A percentile compares a stretch with the other conserved stretches of the same genome.
Evolutionary conservation across 2,113 vertebrate species (phyloP).

Genomic region (Numida meleagris): DNA sequence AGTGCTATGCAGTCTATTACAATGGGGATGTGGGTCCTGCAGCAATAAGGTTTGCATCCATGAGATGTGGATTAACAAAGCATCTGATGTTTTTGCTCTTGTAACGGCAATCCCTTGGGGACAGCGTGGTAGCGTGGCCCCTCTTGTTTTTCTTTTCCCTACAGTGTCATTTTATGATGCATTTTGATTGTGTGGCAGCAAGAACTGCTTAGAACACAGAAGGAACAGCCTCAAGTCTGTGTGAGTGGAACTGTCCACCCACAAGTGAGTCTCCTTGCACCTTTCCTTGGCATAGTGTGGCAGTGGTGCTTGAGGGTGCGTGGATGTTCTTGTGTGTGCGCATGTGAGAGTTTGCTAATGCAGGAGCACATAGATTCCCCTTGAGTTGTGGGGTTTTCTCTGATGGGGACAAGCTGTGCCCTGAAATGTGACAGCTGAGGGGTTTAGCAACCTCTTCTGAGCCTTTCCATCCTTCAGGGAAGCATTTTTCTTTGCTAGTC

Average conservation of each 20-base stretch:
- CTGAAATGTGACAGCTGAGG: not conserved
- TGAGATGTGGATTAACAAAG: accelerated
- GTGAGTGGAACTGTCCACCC: not conserved
- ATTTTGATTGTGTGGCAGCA: not conserved
- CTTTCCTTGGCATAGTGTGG: not conserved
- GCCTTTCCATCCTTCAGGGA: not conserved
- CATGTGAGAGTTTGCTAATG: not conserved
- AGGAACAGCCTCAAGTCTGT: not conserved
- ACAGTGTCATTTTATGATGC: not conserved
- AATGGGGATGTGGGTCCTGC: not conserved
- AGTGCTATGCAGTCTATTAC: not conserved
- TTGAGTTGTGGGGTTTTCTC: not conserved
- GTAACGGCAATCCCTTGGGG: not conserved
- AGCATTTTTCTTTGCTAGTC: not conserved
- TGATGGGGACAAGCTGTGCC: not conserved
- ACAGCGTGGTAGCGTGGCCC: not conserved
- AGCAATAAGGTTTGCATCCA: not conserved
- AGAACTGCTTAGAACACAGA: not conserved
- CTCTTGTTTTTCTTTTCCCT: not conserved
- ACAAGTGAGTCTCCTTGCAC: not conserved
- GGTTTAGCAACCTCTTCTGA: not conserved
- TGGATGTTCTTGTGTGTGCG: not conserved
- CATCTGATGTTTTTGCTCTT: not conserved
- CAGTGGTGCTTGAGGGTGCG: not conserved
- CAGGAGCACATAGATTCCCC: not conserved